Evolutionary conservation across 2,888 invertebrate genomes (phyloP), one percentile per base, ranked within the genome.

Genomic region (Lasioglossum oenotherae): DNA sequence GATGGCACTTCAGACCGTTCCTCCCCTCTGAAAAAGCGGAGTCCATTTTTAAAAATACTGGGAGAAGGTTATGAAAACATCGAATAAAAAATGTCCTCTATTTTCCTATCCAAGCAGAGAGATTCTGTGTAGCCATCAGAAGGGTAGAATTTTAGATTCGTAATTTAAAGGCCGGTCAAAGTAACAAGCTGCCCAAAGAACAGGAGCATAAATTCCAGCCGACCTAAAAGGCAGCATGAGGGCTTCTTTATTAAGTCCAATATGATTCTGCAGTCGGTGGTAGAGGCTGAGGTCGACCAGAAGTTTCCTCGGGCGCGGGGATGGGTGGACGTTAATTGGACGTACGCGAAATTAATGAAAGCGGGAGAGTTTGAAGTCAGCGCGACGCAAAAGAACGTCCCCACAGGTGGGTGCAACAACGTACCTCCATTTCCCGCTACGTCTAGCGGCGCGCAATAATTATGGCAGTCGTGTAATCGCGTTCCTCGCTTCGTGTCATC

Each of bases 401-500:
- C 49, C 57, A 41, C 78, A 71, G 74, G 44, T 80, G 78, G 64
- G 46, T 69, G 69, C 69, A 74, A 69, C 73, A 75, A 71, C 77
- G 53, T n/a, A n/a, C 57, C 57, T n/a, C 67, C 69, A 69, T 81
- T 81, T 78, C 80, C 75, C 74, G 38, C 76, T 75, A 81, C 87
- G 82, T 89, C 85, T 73, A 78, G 64, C 78, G 49, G 82, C 69
- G 78, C 81, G 71, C 81, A 87, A 89, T 90, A 90, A 90, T 90
- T 86, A 90, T 87, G 79, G 82, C 83, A 84, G 87, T 80, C 90
- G 88, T 82, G 86, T 79, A 85, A 87, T 83, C 88, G 81, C 73
- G 78, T 72, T 74, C 77, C 82, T 60, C 57, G 79, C 71, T 57
- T 44, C 83, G 87, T 87, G 86, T 84, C 84, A 84, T 60, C 80